Evolutionary conservation across 2,113 vertebrate genomes (phyloP).

Genomic region (Theristicus caerulescens): DNA sequence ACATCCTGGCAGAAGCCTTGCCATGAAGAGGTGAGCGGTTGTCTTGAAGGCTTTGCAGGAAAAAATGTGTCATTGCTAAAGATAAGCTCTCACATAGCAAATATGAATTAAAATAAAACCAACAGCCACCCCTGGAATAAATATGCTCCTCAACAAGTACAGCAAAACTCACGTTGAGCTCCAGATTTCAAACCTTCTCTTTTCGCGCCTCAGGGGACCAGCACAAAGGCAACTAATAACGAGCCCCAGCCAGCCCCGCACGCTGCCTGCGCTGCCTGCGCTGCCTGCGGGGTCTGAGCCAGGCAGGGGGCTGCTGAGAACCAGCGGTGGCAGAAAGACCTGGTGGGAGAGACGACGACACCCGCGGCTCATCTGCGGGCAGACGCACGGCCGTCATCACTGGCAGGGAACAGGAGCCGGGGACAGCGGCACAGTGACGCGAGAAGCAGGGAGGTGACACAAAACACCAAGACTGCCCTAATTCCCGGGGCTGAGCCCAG

Average conservation of each 20-base stretch:
- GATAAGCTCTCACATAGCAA: not conserved
- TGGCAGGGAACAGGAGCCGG: not conserved
- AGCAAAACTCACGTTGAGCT: not conserved
- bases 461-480: not conserved
- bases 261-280: not conserved
- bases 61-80: not conserved
- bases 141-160: not conserved
- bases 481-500: not conserved
- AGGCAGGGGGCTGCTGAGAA: not conserved
- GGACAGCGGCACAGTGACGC: not conserved
- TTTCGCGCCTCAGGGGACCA: not conserved
- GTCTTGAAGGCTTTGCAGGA: not conserved
- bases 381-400: not conserved
- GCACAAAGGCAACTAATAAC: not conserved
- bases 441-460: not conserved
- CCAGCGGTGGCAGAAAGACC: not conserved
- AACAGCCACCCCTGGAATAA: not conserved
- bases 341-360: not conserved
- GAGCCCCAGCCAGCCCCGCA: not conserved
- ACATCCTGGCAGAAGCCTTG: not conserved
- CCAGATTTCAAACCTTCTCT: not conserved
- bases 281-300: not conserved
- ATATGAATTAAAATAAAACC: not conserved
- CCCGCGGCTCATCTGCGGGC: rapidly evolving
- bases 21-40: not conserved